Evolutionary conservation across 1,140 invertebrate genomes (phyloP), one percentile per base, ranked within the genome.

Genomic region (Polypedilum pembai): DNA sequence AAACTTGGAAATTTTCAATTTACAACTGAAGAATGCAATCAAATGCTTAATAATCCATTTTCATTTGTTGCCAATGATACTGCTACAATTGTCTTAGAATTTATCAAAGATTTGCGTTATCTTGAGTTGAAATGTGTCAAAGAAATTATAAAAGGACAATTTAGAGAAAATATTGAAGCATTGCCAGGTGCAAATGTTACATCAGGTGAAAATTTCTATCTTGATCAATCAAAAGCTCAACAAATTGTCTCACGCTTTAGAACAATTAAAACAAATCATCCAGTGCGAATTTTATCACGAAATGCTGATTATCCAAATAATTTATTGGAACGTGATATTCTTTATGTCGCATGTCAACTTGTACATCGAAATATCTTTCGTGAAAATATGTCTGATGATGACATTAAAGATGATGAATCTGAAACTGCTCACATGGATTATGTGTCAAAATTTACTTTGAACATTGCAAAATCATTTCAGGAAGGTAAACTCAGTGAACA

Each of bases 321-420:
- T 15, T 15, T 56, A 56, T n/a, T 56, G 12, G 45, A 56, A 56
- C 45, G 45, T n/a, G 45, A 56, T n/a, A 56, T 56, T n/a, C 45
- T 56, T n/a, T 56, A 56, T 56, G 45, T 56, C 15, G 45, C 45
- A 56, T 56, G 45, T 56, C 45, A 56, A 56, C 45, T 56, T 4
- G n/a, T n/a, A 15, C 12, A 56, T 56, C 45, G 45, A n/a, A 56
- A 56, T 56, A n/a, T n/a, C 4, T 56, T 56, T 15, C 12, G 4
- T 0, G 45, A 56, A 12, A 56, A 56, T 3, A 1, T 56, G 1
- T 12, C 12, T n/a, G 45, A 56, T n/a, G 45, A 56, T 56, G 45
- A 56, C n/a, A 56, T 56, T 15, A n/a, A 56, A n/a, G 45, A 56
- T 12, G 45, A 56, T 56, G n/a, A n/a, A 56, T n/a, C 4, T 56